Percentiles rank a stretch among this genome's conserved stretches.
Conservation (phyloP, 2,797 vertebrate species). For the Alcedo atthis region DNA sequence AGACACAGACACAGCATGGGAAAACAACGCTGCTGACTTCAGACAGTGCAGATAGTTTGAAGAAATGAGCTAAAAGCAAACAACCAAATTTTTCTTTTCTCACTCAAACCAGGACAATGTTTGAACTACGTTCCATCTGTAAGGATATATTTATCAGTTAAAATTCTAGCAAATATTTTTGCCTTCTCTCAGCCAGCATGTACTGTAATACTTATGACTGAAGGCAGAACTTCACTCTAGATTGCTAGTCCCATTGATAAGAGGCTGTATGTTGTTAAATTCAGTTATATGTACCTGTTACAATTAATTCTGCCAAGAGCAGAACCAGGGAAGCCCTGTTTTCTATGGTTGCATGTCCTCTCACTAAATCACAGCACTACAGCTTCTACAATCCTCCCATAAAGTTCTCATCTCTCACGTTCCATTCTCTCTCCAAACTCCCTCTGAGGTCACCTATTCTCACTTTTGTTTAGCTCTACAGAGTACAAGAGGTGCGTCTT, state of each 20-base stretch:
- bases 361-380: not conserved
- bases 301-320: not conserved
- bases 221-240: not conserved
- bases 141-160: not conserved
- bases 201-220: not conserved
- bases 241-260: not conserved
- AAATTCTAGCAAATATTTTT: not conserved
- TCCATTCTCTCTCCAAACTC: not conserved
- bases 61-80: too few relatives aligned
- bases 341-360: not conserved
- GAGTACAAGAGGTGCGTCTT: not conserved
- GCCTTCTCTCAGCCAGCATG: not conserved
- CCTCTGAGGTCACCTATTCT: not conserved
- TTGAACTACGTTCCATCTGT: not conserved
- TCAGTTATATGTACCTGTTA: accelerated
- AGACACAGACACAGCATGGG: too few relatives aligned
- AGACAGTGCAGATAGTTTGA: too few relatives aligned
- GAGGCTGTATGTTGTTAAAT: not conserved
- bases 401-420: not conserved
- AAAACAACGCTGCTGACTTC: too few relatives aligned
- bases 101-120: too few relatives aligned
- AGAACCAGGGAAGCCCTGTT: not conserved
- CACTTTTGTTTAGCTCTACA: not conserved
- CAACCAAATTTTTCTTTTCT: too few relatives aligned
- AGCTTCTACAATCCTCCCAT: not conserved